These are phyloP conservation scores for Aplysia californica DNA, from an alignment of 1,140 invertebrate genomes.

Conservation along the genomic window DNA sequence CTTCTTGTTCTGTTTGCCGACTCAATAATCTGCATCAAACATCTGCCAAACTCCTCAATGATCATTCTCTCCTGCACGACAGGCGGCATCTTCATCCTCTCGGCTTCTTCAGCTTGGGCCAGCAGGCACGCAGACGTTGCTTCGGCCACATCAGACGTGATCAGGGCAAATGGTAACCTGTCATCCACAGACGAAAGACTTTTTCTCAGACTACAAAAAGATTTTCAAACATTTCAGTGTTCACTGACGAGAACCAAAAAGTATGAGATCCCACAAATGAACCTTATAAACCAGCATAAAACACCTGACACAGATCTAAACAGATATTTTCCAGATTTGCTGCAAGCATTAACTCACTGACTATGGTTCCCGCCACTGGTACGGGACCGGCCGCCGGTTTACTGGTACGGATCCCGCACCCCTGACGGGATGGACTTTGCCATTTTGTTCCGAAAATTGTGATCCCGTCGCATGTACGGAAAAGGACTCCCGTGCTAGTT, in stretches of 20 bases:
- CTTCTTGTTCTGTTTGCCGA: slow-evolving; percentile 75
- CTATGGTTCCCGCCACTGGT: too few species aligned
- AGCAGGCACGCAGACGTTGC: slow-evolving; percentile 95
- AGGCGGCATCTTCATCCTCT: slow-evolving; percentile 75
- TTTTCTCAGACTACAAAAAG: neutral
- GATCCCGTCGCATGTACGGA: too few species aligned
- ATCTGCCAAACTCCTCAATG: slow-evolving; percentile 94
- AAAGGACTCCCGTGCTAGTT: too few species aligned
- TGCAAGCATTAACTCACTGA: too few species aligned
- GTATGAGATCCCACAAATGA: neutral
- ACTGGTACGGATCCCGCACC: too few species aligned
- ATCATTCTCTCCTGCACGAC: slow-evolving; percentile 86
- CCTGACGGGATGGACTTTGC: too few species aligned
- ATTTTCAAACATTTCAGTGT: too few species aligned
- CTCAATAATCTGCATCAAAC: slow-evolving; percentile 91
- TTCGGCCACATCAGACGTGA: slow-evolving; percentile 94
- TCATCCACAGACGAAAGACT: slow-evolving; percentile 21
- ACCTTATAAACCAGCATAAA: neutral
- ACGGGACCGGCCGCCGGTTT: too few species aligned
- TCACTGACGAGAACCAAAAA: neutral
- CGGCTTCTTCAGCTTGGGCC: slow-evolving; percentile 88
- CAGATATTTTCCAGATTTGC: too few species aligned
- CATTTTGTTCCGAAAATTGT: too few species aligned
- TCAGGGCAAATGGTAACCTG: slow-evolving; percentile 87
- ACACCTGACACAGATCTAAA: too few species aligned